phyloP scores from a whole-genome alignment of 2,888 invertebrate genomes.

The Lithophane ornitopus region DNA sequence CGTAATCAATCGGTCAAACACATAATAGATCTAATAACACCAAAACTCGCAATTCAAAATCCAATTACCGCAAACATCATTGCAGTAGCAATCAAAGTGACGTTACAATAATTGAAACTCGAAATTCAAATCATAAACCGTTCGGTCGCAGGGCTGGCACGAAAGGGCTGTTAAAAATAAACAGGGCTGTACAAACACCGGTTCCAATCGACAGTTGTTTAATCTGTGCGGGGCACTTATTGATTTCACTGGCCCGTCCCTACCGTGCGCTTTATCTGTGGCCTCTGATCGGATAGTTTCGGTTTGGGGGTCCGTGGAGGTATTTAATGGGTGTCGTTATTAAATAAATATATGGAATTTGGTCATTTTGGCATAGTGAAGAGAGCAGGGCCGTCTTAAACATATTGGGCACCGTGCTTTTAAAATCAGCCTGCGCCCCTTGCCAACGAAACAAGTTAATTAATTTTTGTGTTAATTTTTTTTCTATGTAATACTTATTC shows the following conservation, averaged over 20 bases:
- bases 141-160: constrained; percentile 46
- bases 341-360: neutral
- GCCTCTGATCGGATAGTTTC: constrained; percentile 64
- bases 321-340: neutral
- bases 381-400: too few species aligned
- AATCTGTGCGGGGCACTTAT: constrained; percentile 67
- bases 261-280: constrained; percentile 60
- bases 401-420: too few species aligned
- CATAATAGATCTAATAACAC: neutral
- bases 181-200: constrained; percentile 61
- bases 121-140: constrained; percentile 59
- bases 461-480: too few species aligned
- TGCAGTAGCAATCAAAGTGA: constrained; percentile 47
- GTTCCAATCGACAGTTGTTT: constrained; percentile 66
- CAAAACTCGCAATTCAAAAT: constrained; percentile 11
- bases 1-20: neutral
- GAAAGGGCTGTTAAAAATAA: constrained; percentile 63
- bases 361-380: too few species aligned
- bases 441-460: too few species aligned
- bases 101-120: constrained; percentile 51
- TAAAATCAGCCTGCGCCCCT: too few species aligned
- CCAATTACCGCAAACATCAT: constrained; percentile 35
- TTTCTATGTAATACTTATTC: too few species aligned
- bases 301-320: constrained; percentile 45
- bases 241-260: constrained; percentile 63